Percentiles rank a stretch among this genome's conserved stretches.
Evolutionary conservation across 2,888 invertebrate genomes (phyloP).

Genomic region (Mythimna ferrago): DNA sequence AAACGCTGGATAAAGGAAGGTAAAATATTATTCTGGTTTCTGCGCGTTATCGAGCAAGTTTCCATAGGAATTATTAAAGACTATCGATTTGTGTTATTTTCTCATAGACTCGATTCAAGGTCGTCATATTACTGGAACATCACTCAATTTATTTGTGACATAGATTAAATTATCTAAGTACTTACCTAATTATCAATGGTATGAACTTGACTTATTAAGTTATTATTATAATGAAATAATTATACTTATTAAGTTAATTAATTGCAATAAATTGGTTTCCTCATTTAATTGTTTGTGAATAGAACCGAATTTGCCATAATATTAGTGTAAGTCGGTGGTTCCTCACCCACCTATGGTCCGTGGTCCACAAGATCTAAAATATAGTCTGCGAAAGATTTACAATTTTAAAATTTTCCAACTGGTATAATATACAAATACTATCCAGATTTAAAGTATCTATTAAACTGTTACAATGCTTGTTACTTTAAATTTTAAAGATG

Average conservation of each 20-base stretch:
- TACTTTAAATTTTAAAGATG: too few species aligned
- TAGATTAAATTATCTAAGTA: conserved; percentile 6
- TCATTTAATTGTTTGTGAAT: not conserved
- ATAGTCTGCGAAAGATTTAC: too few species aligned
- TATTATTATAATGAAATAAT: conserved; percentile 8
- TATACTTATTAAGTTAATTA: conserved; percentile 4
- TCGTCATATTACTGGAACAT: conserved; percentile 5
- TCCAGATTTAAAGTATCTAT: too few species aligned
- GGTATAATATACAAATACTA: too few species aligned
- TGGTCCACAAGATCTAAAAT: too few species aligned
- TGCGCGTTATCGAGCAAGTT: conserved; percentile 8
- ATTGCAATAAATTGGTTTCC: not conserved
- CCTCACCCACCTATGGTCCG: too few species aligned
- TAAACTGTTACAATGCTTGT: too few species aligned
- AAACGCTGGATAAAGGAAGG: conserved; percentile 6
- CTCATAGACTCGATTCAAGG: conserved; percentile 16
- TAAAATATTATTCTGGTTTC: conserved; percentile 1
- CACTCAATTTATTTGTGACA: conserved; percentile 13
- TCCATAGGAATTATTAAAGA: conserved; percentile 16
- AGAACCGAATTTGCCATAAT: not conserved
- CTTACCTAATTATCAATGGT: conserved; percentile 3
- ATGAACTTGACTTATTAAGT: not conserved
- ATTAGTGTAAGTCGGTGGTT: not conserved
- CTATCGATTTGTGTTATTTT: conserved; percentile 39
- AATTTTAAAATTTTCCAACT: too few species aligned